Base-by-base conservation (phyloP, 2,888 invertebrate genomes). In the Crematogaster levior region DNA sequence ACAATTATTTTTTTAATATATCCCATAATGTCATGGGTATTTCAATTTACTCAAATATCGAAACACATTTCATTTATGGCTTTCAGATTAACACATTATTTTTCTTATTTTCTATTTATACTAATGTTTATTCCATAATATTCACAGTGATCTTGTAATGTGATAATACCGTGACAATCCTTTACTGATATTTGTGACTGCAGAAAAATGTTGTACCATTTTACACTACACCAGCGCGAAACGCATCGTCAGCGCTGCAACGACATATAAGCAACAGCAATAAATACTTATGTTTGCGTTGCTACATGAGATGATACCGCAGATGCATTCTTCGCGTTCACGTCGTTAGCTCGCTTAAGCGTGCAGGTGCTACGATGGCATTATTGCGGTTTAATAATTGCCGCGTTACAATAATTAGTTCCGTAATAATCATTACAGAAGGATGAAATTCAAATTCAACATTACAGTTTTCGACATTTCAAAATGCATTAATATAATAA, bases 261-360 rank as follows among this genome's bases (percentile, higher is more conserved):
- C 58, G 12, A 80, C 37, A 27, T 74, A 56, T 51, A 58, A 73
- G 74, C 60, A 48, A 51, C n/a, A 18, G 74, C 46, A 80, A 74
- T 80, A 73, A 80, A 74, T 73, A 74, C 80, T 79, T 48, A 60
- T 72, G 74, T 74, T 79, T 80, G 27, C 37, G 12, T 60, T 58
- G 40, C 9, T 24, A 46, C 43, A 15, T 73, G 74, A 43, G 9
- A 34, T 51, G 37, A 34, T 68, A 79, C 9, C 43, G 40, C 70
- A 24, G 24, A 79, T 68, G 43, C 53, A 58, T 70, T 40, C n/a
- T 43, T 77, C 30, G 21, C 40, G 15, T 53, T 51, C 6, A 53
- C 53, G 18, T 77, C 77, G 53, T 77, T 79, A 68, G 21, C 24
- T 56, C 43, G 30, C 51, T 51, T 27, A 75, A 75, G n/a, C n/a